Base-by-base conservation (phyloP, 2,797 vertebrate genomes). In the Crypturellus tataupa region DNA sequence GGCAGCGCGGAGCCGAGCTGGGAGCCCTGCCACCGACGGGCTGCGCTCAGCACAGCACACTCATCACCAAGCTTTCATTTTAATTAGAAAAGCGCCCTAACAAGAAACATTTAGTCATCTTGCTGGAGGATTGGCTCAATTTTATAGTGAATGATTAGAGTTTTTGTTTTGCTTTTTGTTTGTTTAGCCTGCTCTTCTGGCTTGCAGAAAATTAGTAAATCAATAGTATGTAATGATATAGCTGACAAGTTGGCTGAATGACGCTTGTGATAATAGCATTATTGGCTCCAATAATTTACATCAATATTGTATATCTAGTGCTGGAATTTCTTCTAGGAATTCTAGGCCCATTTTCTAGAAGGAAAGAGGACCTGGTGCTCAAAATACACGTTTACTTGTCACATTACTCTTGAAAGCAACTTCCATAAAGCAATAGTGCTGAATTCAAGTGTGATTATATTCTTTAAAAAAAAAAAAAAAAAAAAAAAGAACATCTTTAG, bases 51-150 rank as follows among this genome's bases (percentile, higher is more conserved):
- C 65, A 85, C 46, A 83, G 71, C 10, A 9, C 18, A 16, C 33
- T 62, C 68, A 82, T 77, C 37, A 72, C 33, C 51, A 69, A 82
- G 78, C 53, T 91, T 81, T 93, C 75, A 73, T 53, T 90, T 91
- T 93, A 91, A 91, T 91, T 91, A 80, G n/a, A 1, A 25, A 85
- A 90, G 40, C 94, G 87, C 35, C 20, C 58, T 18, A 79, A 85
- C 53, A 93, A 40, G 6, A 80, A 81, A 24, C 4, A 53, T 71
- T 90, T 59, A 67, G 15, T 12, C 10, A 47, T 67, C 42, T 80
- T 70, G 72, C 65, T 64, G 23, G 29, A 90, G 44, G 18, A 68
- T 18, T 64, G 15, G 9, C 12, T 89, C 29, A n/a, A 39, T 73
- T 89, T 72, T 35, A 27, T 58, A 51, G 20, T 47, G 12, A 62